Evolutionary conservation across 1,140 invertebrate genomes (phyloP), one percentile per base, ranked within the genome.

Genomic region (Bombus confusus): DNA sequence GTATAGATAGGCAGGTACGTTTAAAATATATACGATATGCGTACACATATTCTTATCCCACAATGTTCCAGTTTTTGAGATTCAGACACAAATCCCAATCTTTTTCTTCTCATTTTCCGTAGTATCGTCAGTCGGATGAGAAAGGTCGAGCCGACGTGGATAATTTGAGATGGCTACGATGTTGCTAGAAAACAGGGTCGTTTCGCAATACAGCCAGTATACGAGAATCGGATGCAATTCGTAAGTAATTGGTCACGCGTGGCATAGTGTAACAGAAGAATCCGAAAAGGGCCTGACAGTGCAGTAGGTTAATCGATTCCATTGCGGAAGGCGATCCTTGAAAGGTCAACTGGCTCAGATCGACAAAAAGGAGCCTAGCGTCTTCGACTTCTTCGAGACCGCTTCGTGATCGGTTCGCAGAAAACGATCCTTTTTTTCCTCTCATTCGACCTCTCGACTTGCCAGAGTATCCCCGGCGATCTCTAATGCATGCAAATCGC

Each of bases 401-500:
- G 31, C 8, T 43, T 31, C 34, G 73, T 28, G 75, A 71, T 84
- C 66, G 25, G 13, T 80, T 80, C 68, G 25, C 15, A 57, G 76
- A 47, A 69, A 72, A 62, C 52, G 39, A 47, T 72, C 28, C 34
- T 52, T 47, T 68, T 28, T 73, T 43, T 62, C 18, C 28, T 62
- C 9, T 2, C 64, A 2, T 22, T 47, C 41, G 41, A 37, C 41
- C 39, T 22, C 34, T n/a, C 52, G 31, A 34, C 47, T 62, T 28
- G 12, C n/a, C 47, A 6, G 15, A 79, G 43, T 69, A 80, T 87
- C 76, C 74, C 64, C 77, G 83, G 87, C 87, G 80, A 87, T 84
- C 86, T 80, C 78, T 83, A 85, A 91, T 84, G 82, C 82, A 62
- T 86, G 87, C 83, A 69, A 74, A 85, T 90, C 85, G 62, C 57